These are phyloP conservation scores for Elephas maximus DNA, from an alignment of 2,113 vertebrate genomes.

Conservation along the genomic window DNA sequence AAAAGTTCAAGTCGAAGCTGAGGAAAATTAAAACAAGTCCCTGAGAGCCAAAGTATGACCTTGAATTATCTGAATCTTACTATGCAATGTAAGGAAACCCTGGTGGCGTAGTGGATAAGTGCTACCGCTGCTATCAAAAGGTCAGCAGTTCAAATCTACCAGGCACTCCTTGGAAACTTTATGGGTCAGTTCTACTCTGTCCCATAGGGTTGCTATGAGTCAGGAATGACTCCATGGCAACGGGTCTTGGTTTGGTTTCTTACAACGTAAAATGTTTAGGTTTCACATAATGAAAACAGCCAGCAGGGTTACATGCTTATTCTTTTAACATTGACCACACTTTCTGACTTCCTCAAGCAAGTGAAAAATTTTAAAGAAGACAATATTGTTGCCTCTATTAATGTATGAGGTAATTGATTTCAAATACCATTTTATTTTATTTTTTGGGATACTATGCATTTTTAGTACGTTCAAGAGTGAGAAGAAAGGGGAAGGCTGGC, in stretches of 20 bases:
- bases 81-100: too few relatives aligned
- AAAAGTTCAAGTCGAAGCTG: too few relatives aligned
- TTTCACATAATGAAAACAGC: neutral
- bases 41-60: too few relatives aligned
- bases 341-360: constrained; percentile 9
- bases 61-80: neutral
- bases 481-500: neutral
- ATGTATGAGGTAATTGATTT: neutral
- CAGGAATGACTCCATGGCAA: too few relatives aligned
- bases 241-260: too few relatives aligned
- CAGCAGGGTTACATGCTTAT: neutral
- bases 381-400: neutral
- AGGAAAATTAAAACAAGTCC: too few relatives aligned
- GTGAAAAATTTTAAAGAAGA: constrained; percentile 1
- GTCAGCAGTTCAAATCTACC: too few relatives aligned
- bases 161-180: too few relatives aligned
- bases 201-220: too few relatives aligned
- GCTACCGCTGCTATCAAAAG: too few relatives aligned
- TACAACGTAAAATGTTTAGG: neutral
- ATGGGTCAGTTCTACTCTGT: too few relatives aligned
- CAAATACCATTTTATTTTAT: neutral
- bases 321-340: neutral
- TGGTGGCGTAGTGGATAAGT: too few relatives aligned
- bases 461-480: neutral
- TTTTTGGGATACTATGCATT: neutral